Evolutionary conservation across 2,797 vertebrate species (phyloP).

Genomic region (Chelonia mydas): DNA sequence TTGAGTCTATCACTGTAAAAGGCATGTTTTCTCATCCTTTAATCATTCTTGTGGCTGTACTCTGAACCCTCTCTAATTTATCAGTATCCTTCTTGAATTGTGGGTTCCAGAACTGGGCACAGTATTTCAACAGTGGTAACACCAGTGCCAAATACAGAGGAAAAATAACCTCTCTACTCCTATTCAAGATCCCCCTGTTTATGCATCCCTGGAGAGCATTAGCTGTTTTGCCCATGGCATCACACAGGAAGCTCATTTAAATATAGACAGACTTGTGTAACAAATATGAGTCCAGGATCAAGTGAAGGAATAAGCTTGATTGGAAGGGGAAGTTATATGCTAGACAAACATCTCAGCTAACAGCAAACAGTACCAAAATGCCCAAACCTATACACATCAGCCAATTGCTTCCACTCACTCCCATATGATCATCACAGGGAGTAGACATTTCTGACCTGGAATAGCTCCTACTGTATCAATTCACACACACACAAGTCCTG

Average conservation of each 20-base stretch:
- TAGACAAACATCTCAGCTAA: not conserved
- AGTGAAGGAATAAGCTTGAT: not conserved
- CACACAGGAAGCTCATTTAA: not conserved
- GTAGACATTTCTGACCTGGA: not conserved
- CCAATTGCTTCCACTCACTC: not conserved
- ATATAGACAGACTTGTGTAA: not conserved
- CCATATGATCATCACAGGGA: rapidly evolving
- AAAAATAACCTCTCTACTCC: not conserved
- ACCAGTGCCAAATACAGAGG: not conserved
- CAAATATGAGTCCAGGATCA: not conserved
- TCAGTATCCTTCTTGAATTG: not conserved
- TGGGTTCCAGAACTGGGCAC: not conserved
- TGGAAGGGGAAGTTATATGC: not conserved
- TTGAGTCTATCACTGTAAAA: not conserved
- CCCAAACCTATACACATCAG: not conserved
- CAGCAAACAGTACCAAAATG: not conserved
- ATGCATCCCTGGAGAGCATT: not conserved
- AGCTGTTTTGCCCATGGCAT: not conserved
- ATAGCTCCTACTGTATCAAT: conserved; percentile 18
- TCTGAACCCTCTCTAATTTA: not conserved
- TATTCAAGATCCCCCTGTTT: not conserved
- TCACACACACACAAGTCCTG: not conserved
- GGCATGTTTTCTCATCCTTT: not conserved
- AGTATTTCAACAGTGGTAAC: not conserved
- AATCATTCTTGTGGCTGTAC: not conserved